Evolutionary conservation across 2,797 vertebrate species (phyloP), one percentile per base, ranked within the genome.

Genomic region (Gobionotothen gibberifrons): DNA sequence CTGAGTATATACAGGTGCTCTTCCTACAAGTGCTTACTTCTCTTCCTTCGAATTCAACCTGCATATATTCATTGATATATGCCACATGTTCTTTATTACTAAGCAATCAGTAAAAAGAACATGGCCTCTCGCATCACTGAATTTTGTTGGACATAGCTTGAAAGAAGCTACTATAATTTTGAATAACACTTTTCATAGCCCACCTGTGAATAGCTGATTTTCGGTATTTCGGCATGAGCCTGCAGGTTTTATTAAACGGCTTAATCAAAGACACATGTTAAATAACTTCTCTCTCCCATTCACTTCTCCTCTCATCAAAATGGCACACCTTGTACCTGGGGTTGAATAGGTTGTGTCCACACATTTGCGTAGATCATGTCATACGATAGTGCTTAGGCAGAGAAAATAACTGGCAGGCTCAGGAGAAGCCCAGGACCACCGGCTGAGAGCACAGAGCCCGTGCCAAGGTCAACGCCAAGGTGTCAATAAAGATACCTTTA

Each of bases 401-500:
- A 82, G 82, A 78, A 88, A 92, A 90, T 77, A 84, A 74, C 61
- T 70, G 52, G 66, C 83, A 43, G 65, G 59, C 76, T 83, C 49
- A 52, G 69, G 71, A 78, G 83, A 83, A 72, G 56, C 39, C 67
- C 32, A 0, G 81, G 89, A 90, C 90, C 90, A 92, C 91, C 87
- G 72, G 83, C 86, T 69, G 75, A 87, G 87, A 75, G 69, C 68
- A 13, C 60, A 16, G 46, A 56, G 54, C 55, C 43, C 0, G 39
- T 78, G 79, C 83, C 84, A 91, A 89, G 81, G 81, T 89, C 85
- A 89, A 85, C 65, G 53, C 81, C 77, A 74, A 83, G 78, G 86
- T 91, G 91, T 89, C 87, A 91, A 61, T 85, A 85, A 85, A 81
- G 87, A 87, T 83, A 78, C 82, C 75, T 87, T 72, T 70, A 22